phyloP scores from a whole-genome alignment of 1,140 invertebrate genomes.

The Drosophila sucinea region DNA sequence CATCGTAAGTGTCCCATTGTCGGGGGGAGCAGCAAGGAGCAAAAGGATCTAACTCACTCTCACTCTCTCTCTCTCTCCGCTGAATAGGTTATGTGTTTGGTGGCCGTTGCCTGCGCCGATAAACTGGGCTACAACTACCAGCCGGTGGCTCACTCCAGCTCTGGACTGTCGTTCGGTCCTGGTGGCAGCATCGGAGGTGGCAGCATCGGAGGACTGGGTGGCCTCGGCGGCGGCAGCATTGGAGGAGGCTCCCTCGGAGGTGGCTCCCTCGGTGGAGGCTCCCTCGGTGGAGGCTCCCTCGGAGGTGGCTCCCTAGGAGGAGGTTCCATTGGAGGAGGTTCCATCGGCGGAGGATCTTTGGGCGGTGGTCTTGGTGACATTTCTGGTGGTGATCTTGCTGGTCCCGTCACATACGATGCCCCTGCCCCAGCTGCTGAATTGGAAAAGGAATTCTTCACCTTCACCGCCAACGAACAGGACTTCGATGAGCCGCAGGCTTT shows the following conservation, averaged over 20 bases:
- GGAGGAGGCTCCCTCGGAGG: slow-evolving; percentile 31
- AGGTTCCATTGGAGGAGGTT: slow-evolving; percentile 10
- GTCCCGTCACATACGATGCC: slow-evolving; percentile 55
- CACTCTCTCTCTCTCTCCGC: too few species aligned
- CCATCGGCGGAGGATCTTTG: slow-evolving; percentile 1
- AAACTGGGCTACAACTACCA: slow-evolving; percentile 79
- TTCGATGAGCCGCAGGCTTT: slow-evolving; percentile 59
- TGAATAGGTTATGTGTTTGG: slow-evolving; percentile 64
- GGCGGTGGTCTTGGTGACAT: slow-evolving; percentile 24
- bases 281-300: neutral
- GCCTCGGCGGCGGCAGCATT: slow-evolving; percentile 25
- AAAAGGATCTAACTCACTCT: neutral
- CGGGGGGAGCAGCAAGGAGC: slow-evolving; percentile 8
- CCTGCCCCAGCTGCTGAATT: slow-evolving; percentile 63
- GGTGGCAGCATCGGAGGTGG: slow-evolving; percentile 40
- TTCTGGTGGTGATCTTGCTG: slow-evolving; percentile 32
- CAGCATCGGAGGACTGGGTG: slow-evolving; percentile 14
- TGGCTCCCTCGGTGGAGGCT: slow-evolving; percentile 20
- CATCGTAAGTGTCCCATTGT: slow-evolving; percentile 55
- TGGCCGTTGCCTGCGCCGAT: slow-evolving; percentile 75
- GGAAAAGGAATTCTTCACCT: slow-evolving; percentile 71
- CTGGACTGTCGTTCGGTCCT: slow-evolving; percentile 61
- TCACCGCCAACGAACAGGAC: slow-evolving; percentile 60
- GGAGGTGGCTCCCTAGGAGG: slow-evolving; percentile 17
- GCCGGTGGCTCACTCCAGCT: slow-evolving; percentile 58